Base-by-base conservation (phyloP, 2,888 invertebrate species). In the Colletes collaris region DNA sequence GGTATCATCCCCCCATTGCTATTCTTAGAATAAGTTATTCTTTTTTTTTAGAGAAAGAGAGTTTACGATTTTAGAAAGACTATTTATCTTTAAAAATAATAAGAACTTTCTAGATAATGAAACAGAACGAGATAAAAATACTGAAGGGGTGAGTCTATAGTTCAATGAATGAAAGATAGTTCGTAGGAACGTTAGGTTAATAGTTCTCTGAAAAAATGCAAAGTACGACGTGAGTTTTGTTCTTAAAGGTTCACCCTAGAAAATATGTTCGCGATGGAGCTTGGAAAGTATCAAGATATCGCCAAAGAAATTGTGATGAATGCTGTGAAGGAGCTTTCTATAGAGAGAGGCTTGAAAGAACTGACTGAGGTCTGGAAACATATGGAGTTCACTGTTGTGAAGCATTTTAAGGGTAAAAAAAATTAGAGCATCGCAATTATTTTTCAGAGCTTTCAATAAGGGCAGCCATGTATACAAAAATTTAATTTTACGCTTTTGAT, bases 241-340 rank as follows among this genome's bases (percentile, higher is more conserved):
- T 50, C 3, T 55, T 50, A 10, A 79, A 95, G 96, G n/a, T 98
- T 98, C 88, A 98, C 98, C 0, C 93, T 98, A 78, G 97, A 97
- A 77, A 97, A 98, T 90, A 97, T 98, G 96, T 98, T 98, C 91
- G 95, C 96, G 1, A 98, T 98, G 98, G 97, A 98, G 89, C 93
- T 98, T 77, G 97, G 97, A 88, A 95, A 96, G 83, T 97, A 97
- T 90, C 96, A 96, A 93, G 97, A 97, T 0, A 96, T 97, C 4
- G 98, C 98, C 52, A 96, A 96, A 87, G 96, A 96, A 90, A 98
- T 98, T 71, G 96, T 98, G 40, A 97, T 96, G 83, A 96, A 96
- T 91, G 98, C 98, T 46, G 96, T 97, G 81, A 98, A 98, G 89
- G 98, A 98, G 92, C 93, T 98, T 89, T 95, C 96, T n/a, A 98